A percentile compares a stretch with the other conserved stretches of the same genome.
Evolutionary conservation across 2,888 invertebrate genomes (phyloP).

Genomic region (Dryomyza anilis): DNA sequence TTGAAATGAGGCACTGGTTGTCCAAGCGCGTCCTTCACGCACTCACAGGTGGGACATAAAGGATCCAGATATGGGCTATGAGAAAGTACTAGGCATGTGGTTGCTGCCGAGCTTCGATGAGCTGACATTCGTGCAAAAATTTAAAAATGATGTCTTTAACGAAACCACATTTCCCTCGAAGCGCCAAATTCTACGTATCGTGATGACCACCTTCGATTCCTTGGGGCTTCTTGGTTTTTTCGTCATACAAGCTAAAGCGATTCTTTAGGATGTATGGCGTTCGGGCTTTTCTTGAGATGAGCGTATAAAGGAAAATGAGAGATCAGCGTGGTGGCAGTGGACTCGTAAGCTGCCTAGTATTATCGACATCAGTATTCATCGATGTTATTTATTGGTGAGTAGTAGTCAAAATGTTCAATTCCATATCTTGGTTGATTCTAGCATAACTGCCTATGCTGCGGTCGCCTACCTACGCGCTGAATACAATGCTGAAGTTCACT

Average conservation of each 20-base stretch:
- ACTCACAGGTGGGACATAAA: neutral
- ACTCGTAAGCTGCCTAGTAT: neutral
- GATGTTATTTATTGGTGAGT: conserved; percentile 15
- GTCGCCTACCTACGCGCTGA: conserved; percentile 8
- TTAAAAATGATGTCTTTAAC: conserved; percentile 18
- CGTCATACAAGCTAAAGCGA: too few species aligned
- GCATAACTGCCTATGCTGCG: too few species aligned
- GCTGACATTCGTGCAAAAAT: conserved; percentile 29
- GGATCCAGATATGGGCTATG: conserved; percentile 12
- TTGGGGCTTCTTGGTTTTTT: conserved; percentile 3
- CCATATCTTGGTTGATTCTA: too few species aligned
- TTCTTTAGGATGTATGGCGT: conserved; percentile 7
- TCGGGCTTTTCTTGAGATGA: conserved; percentile 22
- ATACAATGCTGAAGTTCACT: neutral
- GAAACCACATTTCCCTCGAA: conserved; percentile 25
- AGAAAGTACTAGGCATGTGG: conserved; percentile 37
- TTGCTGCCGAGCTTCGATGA: conserved; percentile 35
- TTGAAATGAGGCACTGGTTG: too few species aligned
- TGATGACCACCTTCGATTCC: neutral
- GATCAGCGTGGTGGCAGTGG: conserved; percentile 18
- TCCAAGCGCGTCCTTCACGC: conserved; percentile 3
- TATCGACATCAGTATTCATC: conserved; percentile 6
- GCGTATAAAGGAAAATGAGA: conserved; percentile 7
- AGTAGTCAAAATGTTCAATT: too few species aligned
- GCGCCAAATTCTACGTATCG: too few species aligned